Percentiles rank a stretch among this genome's conserved stretches.
Evolutionary conservation across 2,797 vertebrate genomes (phyloP).

Genomic region (Cephalopachus bancanus): DNA sequence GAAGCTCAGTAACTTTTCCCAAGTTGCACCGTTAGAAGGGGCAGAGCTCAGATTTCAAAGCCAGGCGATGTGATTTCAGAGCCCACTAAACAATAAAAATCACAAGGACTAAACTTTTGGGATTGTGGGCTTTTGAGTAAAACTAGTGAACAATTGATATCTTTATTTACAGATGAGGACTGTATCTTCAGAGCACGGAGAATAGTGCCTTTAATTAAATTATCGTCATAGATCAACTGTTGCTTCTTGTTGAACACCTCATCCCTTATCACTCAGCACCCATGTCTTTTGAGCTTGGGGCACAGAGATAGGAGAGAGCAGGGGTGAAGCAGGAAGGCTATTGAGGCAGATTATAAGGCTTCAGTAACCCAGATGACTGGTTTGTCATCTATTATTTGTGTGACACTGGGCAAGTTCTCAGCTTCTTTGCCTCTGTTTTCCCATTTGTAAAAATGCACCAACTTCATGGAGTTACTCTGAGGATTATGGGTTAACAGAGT

Average conservation of each 20-base stretch:
- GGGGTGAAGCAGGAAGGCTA: neutral
- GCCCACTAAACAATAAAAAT: neutral
- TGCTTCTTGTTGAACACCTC: neutral
- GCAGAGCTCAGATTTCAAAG: conserved; percentile 22
- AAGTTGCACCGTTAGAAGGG: neutral
- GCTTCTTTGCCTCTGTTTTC: neutral
- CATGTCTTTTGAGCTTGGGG: neutral
- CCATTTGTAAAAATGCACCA: neutral
- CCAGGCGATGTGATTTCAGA: neutral
- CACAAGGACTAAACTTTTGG: neutral
- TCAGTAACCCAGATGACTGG: neutral
- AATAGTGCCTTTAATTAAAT: neutral
- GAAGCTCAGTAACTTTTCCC: neutral
- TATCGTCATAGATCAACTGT: neutral
- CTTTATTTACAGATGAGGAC: neutral
- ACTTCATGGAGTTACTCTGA: neutral
- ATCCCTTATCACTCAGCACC: neutral
- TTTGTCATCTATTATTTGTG: neutral
- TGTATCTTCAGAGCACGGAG: neutral
- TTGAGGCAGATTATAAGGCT: neutral
- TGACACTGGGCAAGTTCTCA: neutral
- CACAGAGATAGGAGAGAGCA: neutral
- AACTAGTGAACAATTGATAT: neutral
- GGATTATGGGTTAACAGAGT: neutral
- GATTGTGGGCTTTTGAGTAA: neutral